Evolutionary conservation across 53 echinoderm and acorn worm genomes (phyloP).

Genomic region (Temnopleurus reevesii): DNA sequence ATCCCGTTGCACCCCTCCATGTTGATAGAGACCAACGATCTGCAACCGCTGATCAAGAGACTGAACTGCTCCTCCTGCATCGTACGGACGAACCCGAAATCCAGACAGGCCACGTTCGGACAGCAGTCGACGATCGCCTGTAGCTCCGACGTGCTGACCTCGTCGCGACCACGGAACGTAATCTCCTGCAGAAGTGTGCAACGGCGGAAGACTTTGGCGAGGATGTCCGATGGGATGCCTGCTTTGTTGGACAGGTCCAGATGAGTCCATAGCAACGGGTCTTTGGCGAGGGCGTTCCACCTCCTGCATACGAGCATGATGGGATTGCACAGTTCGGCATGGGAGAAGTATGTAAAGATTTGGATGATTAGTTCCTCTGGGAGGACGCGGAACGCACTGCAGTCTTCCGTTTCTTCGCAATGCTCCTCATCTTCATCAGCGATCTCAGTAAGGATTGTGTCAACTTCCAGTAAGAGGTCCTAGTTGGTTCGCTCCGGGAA

Average conservation of each 20-base stretch:
- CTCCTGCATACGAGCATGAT: constrained; percentile 71
- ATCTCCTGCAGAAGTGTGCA: constrained; percentile 54
- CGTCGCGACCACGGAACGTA: constrained; percentile 61
- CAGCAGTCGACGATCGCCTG: constrained; percentile 55
- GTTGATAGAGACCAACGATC: constrained; percentile 52
- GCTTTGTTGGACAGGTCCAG: constrained; percentile 61
- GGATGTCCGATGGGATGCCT: neutral
- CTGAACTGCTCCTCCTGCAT: constrained; percentile 63
- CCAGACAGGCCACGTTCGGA: constrained; percentile 45
- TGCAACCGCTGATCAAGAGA: constrained; percentile 23
- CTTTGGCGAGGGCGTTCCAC: constrained; percentile 62
- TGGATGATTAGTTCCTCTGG: constrained; percentile 70
- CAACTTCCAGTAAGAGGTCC: neutral
- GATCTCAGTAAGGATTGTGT: neutral
- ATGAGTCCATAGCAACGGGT: constrained; percentile 68
- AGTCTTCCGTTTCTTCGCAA: neutral
- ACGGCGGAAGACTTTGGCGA: constrained; percentile 37
- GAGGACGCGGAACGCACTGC: constrained; percentile 52
- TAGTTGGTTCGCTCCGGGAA: constrained; percentile 7
- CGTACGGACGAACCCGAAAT: constrained; percentile 62
- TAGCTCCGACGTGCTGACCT: constrained; percentile 54
- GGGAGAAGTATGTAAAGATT: constrained; percentile 61
- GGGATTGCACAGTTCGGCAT: constrained; percentile 55
- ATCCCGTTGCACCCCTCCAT: constrained; percentile 73
- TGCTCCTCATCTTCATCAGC: neutral